These are phyloP conservation scores for Labeo calbasu DNA, from an alignment of 2,797 vertebrate genomes.

Conservation along the genomic window DNA sequence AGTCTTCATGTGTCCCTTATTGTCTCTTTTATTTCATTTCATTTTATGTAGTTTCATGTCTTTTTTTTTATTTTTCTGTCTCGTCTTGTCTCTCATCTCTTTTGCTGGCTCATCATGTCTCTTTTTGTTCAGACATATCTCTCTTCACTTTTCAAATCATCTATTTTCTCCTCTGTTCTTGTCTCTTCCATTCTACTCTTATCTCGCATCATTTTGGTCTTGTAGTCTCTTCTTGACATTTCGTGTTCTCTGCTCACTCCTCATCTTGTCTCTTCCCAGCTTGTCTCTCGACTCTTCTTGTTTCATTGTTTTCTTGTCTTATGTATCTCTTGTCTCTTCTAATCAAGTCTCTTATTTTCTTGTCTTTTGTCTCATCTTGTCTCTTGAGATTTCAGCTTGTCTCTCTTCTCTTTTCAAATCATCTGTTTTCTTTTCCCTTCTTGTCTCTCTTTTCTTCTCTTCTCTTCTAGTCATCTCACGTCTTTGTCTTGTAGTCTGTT, in stretches of 20 bases:
- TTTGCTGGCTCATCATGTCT: background rate
- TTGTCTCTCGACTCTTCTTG: no score
- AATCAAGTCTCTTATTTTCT: background rate
- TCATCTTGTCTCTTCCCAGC: no score
- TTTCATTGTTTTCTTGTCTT: no score
- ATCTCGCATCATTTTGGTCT: no score
- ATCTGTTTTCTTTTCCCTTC: background rate
- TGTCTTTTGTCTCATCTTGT: background rate
- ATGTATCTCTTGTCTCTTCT: no score
- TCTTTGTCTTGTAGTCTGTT: background rate
- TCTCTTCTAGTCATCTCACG: background rate
- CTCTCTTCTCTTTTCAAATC: background rate
- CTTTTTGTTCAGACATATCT: background rate
- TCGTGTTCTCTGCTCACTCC: no score
- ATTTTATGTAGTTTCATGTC: background rate
- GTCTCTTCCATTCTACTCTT: background rate
- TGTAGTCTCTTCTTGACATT: no score
- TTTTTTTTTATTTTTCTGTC: background rate
- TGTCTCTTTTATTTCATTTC: background rate
- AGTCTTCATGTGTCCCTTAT: background rate
- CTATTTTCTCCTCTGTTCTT: background rate
- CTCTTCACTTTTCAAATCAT: no score
- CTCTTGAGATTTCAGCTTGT: background rate
- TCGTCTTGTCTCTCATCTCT: background rate
- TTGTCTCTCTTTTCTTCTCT: background rate